Conservation (phyloP, 2,888 invertebrate genomes). For the Phaonia tiefii region DNA sequence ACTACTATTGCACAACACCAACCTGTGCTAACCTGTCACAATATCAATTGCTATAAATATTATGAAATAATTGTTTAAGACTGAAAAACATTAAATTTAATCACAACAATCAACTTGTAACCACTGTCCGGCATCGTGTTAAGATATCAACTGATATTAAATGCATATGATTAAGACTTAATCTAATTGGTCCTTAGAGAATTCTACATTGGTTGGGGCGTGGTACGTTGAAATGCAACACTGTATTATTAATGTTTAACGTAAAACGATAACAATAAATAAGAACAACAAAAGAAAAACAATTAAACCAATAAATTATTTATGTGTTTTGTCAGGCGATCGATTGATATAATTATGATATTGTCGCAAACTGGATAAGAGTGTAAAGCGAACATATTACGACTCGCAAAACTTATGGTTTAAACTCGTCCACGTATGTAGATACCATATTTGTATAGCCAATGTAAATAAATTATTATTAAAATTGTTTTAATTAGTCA, state of each 20-base stretch:
- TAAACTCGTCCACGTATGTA: too few relatives aligned
- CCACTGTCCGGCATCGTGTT: constrained; percentile 37
- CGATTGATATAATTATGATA: background rate
- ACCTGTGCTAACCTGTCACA: constrained; percentile 18
- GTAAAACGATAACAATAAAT: background rate
- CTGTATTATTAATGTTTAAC: background rate
- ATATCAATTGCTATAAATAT: constrained; percentile 14
- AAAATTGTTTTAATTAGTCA: constrained; percentile 33
- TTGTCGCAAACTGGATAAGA: background rate
- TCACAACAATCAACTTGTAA: too few relatives aligned
- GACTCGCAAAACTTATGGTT: too few relatives aligned
- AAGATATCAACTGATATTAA: background rate
- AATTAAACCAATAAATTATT: constrained; percentile 8
- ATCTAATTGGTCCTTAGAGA: background rate
- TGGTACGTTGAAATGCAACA: background rate
- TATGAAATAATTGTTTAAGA: too few relatives aligned
- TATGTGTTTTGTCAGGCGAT: background rate
- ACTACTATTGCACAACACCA: too few relatives aligned
- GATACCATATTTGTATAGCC: background rate
- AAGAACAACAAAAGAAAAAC: background rate
- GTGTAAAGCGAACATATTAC: too few relatives aligned
- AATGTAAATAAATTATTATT: constrained; percentile 39
- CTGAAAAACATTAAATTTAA: background rate
- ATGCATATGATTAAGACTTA: too few relatives aligned
- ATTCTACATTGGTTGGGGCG: background rate